Base-by-base conservation (phyloP, 2,888 invertebrate genomes). In the Halictus quadricinctus region DNA sequence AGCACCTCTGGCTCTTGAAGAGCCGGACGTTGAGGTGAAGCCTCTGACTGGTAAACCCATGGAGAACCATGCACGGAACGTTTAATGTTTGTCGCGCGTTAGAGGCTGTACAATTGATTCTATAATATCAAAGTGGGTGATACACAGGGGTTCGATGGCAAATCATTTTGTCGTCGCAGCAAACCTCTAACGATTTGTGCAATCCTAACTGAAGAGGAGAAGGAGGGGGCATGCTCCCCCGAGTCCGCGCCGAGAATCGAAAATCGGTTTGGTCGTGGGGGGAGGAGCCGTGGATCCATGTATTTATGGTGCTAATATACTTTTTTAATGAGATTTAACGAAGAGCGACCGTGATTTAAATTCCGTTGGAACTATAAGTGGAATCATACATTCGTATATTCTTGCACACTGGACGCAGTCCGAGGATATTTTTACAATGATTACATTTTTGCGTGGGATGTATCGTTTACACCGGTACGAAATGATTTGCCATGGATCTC, bases 21-120 rank as follows among this genome's bases (percentile, higher is more conserved):
- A 93, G 46, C 87, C 91, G 25, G 91, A 93, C 41, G 88, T 92
- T n/a, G 93, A 91, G 75, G 88, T 90, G 18, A 94, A 91, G 73
- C 87, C 90, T 6, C 80, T 88, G 21, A 85, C 87, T 76, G 91
- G 89, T 88, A 91, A 89, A 85, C 29, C 64, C 29, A 83, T 81
- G 48, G 92, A 92, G 77, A 92, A 87, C 83, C 90, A 87, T 72
- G 90, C 92, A 82, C 90, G 90, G 76, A 87, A 87, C 76, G 91
- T 92, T 92, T 93, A 94, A 94, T 92, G 90, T 89, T 91, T 78
- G 84, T 79, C 87, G 88, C 83, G 72, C 48, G 80, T 87, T 92
- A 92, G 91, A 82, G 77, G 77, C 76, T 84, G 85, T 86, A 85
- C 82, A 88, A 87, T 78, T 86, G 85, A 86, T 84, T 43, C 43